These are phyloP conservation scores for Drosophila meridionalis DNA, from an alignment of 2,888 invertebrate species.

Conservation along the genomic window DNA sequence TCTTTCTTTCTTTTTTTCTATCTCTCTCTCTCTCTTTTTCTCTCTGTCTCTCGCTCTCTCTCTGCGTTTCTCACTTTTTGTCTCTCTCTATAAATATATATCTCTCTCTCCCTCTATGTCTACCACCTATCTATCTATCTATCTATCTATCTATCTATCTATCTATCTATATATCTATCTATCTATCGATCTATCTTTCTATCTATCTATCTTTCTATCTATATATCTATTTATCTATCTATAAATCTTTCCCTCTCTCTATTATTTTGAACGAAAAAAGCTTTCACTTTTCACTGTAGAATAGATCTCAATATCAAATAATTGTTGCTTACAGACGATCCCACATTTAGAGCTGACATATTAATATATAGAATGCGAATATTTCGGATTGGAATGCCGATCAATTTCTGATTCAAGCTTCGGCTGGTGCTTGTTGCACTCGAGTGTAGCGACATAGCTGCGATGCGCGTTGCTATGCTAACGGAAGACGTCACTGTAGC, in stretches of 20 bases:
- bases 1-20: no score
- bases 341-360: background rate
- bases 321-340: background rate
- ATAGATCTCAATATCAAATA: background rate
- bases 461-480: constrained; percentile 8
- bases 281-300: background rate
- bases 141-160: background rate
- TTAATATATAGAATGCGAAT: background rate
- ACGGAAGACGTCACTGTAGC: constrained; percentile 31
- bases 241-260: no score
- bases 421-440: background rate
- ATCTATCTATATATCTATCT: background rate
- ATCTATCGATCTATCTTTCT: no score
- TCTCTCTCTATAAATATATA: no score
- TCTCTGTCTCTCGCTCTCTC: background rate
- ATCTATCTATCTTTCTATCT: no score
- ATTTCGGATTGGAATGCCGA: no score
- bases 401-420: background rate
- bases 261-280: no score
- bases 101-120: no score
- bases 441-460: constrained; percentile 24
- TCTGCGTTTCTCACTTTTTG: no score
- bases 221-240: no score
- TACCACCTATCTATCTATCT: no score
- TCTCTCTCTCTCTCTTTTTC: background rate